Base-by-base conservation (phyloP, 2,888 invertebrate genomes). In the Plebejus melissa region DNA sequence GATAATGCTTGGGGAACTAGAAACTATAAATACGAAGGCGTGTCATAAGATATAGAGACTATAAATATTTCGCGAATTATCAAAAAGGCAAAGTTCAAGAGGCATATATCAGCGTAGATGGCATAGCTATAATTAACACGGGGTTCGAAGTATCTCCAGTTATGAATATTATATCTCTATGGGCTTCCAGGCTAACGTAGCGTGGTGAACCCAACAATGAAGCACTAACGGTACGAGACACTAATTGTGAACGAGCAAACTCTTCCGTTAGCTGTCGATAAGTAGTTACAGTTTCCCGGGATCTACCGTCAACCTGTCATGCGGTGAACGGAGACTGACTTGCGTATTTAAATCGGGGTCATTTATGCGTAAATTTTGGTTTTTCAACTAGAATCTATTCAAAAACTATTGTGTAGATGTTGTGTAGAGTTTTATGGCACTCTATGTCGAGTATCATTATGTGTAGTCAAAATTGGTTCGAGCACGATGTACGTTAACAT, bases 241-340 rank as follows among this genome's bases (percentile, higher is more conserved):
- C 91, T 91, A 82, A 93, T 92, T 91, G 88, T 88, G 89, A 89
- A 88, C 86, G 87, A 86, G 88, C 82, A 84, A 84, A 85, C 83
- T 88, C 87, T 90, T 88, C 90, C 90, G 90, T 89, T 90, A 90
- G 83, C 84, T 82, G 82, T 80, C 78, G 83, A 69, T 76, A 65
- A 78, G 79, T 77, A 78, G 78, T 80, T 78, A 78, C 79, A 81
- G 79, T 83, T 83, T 84, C 86, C 81, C 81, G 82, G 82, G 82
- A 83, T 46, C 28, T 9, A 81, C 80, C 79, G 78, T 80, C 79
- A 80, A 77, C 76, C 78, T 75, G 80, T 77, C 72, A 54, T 54
- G 46, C 72, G 50, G 16, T 72, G 46, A 65, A 65, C 13, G 65
- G 65, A 65, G 13, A 13, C 65, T 32, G 65, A 65, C 65, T 65